Percentiles rank a stretch among this genome's conserved stretches.
These are phyloP conservation scores for Paratilapia polleni DNA, from an alignment of 2,113 vertebrate species.

Conservation along the genomic window DNA sequence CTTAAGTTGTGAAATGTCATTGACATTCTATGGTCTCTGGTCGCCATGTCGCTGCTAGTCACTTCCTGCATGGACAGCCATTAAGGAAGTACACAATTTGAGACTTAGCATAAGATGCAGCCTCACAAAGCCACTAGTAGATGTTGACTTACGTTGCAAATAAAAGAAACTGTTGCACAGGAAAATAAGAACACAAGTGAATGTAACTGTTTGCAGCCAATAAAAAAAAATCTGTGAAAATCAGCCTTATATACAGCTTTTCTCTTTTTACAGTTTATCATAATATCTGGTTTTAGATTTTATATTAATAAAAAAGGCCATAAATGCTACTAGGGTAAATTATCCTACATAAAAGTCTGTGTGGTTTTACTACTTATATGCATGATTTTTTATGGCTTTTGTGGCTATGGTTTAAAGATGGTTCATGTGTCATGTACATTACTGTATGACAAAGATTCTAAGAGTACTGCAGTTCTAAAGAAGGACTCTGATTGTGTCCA, in stretches of 20 bases:
- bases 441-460: not conserved
- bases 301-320: not conserved
- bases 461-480: not conserved
- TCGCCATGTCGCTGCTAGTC: too few relatives aligned
- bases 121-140: not conserved
- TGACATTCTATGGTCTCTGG: too few relatives aligned
- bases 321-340: not conserved
- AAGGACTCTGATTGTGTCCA: not conserved
- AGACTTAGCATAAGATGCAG: not conserved
- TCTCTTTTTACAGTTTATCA: not conserved
- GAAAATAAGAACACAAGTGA: not conserved
- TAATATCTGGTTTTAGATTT: not conserved
- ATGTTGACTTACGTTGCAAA: not conserved
- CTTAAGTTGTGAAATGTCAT: too few relatives aligned
- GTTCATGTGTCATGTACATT: not conserved
- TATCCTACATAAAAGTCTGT: not conserved
- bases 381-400: not conserved
- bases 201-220: not conserved
- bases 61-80: too few relatives aligned
- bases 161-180: not conserved
- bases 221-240: not conserved
- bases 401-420: too few relatives aligned
- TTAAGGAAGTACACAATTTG: not conserved
- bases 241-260: not conserved
- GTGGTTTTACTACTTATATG: not conserved